Evolutionary conservation across 2,113 vertebrate species (phyloP).

Genomic region (Lontra canadensis): DNA sequence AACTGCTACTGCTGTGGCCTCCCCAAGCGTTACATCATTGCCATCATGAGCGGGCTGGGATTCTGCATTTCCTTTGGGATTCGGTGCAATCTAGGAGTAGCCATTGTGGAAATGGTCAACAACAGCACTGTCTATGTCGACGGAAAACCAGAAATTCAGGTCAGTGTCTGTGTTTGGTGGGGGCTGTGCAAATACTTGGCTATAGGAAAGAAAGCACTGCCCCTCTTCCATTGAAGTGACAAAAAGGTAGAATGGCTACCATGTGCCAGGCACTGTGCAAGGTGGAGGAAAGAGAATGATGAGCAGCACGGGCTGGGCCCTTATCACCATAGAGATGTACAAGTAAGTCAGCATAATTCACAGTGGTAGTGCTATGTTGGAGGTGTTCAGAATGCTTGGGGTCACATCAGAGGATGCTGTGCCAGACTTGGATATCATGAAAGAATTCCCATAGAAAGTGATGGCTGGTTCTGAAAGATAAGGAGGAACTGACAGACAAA

Average conservation of each 20-base stretch:
- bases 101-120: conserved; percentile 99
- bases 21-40: conserved; percentile 98
- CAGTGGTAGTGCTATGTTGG: background rate
- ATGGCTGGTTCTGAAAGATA: background rate
- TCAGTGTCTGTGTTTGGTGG: conserved; percentile 64
- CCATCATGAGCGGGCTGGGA: conserved; percentile 97
- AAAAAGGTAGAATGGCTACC: background rate
- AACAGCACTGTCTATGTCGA: conserved; percentile 95
- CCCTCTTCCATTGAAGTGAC: background rate
- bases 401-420: background rate
- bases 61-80: conserved; percentile 99
- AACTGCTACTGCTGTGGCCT: conserved; percentile 93
- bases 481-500: background rate
- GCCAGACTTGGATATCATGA: background rate
- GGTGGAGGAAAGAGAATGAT: background rate
- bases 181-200: background rate
- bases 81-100: conserved; percentile 97
- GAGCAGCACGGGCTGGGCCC: rapidly evolving
- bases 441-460: background rate
- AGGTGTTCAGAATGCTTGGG: background rate
- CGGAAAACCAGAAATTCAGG: conserved; percentile 94
- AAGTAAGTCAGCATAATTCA: background rate
- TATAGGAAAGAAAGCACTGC: background rate
- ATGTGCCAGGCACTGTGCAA: background rate
- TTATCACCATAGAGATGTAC: background rate